Conservation (phyloP, 2,797 vertebrate genomes). For the Parauchenoglanis punctatus region DNA sequence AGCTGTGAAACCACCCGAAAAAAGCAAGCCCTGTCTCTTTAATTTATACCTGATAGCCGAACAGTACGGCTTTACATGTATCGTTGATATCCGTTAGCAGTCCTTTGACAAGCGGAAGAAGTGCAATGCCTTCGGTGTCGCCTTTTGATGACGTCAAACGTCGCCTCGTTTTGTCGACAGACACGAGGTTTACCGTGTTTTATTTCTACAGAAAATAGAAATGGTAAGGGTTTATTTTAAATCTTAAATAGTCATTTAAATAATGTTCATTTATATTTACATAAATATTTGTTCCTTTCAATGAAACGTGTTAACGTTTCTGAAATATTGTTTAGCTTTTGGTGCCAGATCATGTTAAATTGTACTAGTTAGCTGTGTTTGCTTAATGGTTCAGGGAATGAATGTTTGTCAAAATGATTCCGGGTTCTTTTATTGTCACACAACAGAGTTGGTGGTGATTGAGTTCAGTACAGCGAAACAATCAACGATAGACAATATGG, state of each 20-base stretch:
- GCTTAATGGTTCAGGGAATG: background rate
- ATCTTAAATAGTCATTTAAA: too few relatives aligned
- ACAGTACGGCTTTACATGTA: background rate
- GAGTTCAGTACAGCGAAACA: too few relatives aligned
- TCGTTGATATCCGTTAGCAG: background rate
- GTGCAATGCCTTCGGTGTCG: background rate
- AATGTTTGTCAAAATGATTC: too few relatives aligned
- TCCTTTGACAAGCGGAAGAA: background rate
- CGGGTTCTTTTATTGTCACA: background rate
- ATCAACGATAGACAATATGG: background rate
- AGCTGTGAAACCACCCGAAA: background rate
- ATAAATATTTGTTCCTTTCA: too few relatives aligned
- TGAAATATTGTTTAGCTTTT: background rate
- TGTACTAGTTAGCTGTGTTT: conserved; percentile 7
- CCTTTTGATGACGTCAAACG: conserved; percentile 17
- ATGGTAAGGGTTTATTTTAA: conserved; percentile 5
- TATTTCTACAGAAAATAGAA: background rate
- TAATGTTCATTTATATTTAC: too few relatives aligned
- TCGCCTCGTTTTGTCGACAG: background rate
- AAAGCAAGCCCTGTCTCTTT: background rate
- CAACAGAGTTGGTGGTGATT: too few relatives aligned
- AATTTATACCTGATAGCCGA: background rate
- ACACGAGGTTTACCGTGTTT: conserved; percentile 5
- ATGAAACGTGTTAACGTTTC: background rate
- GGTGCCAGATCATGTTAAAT: background rate